Conservation (phyloP, 2,797 vertebrate genomes). For the Ibycter americanus region DNA sequence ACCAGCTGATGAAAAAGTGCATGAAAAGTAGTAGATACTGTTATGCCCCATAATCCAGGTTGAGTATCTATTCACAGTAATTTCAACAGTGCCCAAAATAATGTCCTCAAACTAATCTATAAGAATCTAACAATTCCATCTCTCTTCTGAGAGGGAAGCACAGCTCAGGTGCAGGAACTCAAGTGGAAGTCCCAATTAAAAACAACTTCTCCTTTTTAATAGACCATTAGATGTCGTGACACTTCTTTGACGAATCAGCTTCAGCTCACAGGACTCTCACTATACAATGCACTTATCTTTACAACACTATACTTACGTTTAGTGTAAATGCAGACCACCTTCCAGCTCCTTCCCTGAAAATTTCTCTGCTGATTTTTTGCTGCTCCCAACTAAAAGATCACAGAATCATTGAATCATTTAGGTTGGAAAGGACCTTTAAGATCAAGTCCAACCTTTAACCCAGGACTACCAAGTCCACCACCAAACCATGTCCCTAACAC, state of each 20-base stretch:
- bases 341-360: neutral
- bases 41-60: neutral
- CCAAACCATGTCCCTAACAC: too few species aligned
- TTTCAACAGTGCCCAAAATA: neutral
- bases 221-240: neutral
- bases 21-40: neutral
- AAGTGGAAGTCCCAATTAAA: neutral
- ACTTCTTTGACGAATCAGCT: neutral
- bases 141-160: neutral
- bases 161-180: neutral
- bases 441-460: too few species aligned
- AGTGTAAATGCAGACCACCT: neutral
- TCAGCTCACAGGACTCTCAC: accelerated
- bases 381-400: neutral
- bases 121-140: neutral
- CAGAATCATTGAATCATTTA: too few species aligned
- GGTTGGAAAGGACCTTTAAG: too few species aligned
- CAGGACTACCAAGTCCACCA: too few species aligned
- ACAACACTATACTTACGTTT: neutral
- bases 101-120: neutral
- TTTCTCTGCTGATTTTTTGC: neutral
- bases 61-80: neutral
- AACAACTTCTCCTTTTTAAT: neutral
- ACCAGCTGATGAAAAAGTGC: neutral
- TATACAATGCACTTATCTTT: neutral